Base-by-base conservation (phyloP, 2,888 invertebrate species). In the Himalopsyche tibetana region DNA sequence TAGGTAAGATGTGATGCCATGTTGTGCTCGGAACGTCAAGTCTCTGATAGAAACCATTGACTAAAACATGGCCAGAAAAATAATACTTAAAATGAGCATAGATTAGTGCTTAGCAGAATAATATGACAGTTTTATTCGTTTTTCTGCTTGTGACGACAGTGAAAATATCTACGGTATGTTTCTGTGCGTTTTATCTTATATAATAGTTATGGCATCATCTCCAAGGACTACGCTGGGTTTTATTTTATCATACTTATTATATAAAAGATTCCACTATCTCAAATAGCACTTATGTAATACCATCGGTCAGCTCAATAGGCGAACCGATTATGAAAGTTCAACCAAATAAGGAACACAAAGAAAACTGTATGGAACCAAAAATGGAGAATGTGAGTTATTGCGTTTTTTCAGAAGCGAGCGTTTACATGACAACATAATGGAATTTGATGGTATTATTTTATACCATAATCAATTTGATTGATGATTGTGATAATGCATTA, bases 311-410 rank as follows among this genome's bases (percentile, higher is more conserved):
- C 38, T 36, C 11, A 74, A 74, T 74, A 28, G 74, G 19, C 63
- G 8, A 28, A 74, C 5, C 74, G 74, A 74, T 74, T 74, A 74
- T 38, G 74, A 74, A 74, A 74, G 36, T 74, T 36, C 36, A 74
- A n/a, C 74, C 74, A 74, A 74, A 74, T 74, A 74, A 36, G 74
- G 74, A 36, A 38, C 74, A 74, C 74, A 74, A 74, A 38, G 74
- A 74, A 74, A 74, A 74, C 12, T 36, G 74, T 74, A 38, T 15
- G 38, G 12, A 74, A 36, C 74, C 74, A 74, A 74, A 74, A 74
- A 74, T 74, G 74, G 74, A 74, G 74, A 74, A 36, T 74, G 74
- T 74, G 74, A 74, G 74, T 74, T 74, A 74, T 74, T 38, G 74
- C 38, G 36, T 15, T 74, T 74, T 74, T 74, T 74, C 74, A 74